Evolutionary conservation across 2,113 vertebrate species (phyloP).

Genomic region (Leptodactylus fuscus): DNA sequence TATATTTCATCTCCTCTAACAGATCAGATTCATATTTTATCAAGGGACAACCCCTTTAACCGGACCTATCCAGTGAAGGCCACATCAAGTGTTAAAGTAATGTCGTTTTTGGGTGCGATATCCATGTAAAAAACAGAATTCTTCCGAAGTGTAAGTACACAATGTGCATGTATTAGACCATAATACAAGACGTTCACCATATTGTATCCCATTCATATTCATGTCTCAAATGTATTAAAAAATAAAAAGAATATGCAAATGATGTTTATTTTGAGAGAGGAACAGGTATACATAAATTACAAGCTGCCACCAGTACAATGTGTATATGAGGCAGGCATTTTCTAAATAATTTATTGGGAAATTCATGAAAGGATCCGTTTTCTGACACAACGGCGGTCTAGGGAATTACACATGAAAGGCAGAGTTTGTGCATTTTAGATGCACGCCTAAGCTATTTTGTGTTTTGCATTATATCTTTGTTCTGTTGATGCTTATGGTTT

Average conservation of each 20-base stretch:
- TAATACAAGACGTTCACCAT: neutral
- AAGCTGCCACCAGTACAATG: slow-evolving; percentile 10
- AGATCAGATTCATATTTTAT: no score
- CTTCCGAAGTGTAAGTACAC: neutral
- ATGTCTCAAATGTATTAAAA: slow-evolving; percentile 3
- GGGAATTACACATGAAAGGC: slow-evolving; percentile 38
- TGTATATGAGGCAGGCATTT: slow-evolving; percentile 3
- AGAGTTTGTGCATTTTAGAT: slow-evolving; percentile 24
- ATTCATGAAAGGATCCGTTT: slow-evolving; percentile 33
- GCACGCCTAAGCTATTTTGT: slow-evolving; percentile 21
- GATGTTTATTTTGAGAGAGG: slow-evolving; percentile 17
- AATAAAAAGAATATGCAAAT: slow-evolving; percentile 28
- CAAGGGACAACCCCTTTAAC: no score
- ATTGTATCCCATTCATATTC: slow-evolving; percentile 23
- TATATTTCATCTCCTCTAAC: no score
- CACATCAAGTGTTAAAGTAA: neutral
- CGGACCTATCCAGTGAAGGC: neutral
- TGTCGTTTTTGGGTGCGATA: no score
- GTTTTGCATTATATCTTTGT: slow-evolving; percentile 25
- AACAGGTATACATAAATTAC: slow-evolving; percentile 36
- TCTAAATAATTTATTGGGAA: slow-evolving; percentile 38
- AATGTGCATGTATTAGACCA: neutral
- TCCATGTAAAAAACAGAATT: neutral
- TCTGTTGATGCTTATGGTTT: slow-evolving; percentile 14
- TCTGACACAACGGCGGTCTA: slow-evolving; percentile 9